phyloP scores from a whole-genome alignment of 2,888 invertebrate genomes.

The Clunio marinus region DNA sequence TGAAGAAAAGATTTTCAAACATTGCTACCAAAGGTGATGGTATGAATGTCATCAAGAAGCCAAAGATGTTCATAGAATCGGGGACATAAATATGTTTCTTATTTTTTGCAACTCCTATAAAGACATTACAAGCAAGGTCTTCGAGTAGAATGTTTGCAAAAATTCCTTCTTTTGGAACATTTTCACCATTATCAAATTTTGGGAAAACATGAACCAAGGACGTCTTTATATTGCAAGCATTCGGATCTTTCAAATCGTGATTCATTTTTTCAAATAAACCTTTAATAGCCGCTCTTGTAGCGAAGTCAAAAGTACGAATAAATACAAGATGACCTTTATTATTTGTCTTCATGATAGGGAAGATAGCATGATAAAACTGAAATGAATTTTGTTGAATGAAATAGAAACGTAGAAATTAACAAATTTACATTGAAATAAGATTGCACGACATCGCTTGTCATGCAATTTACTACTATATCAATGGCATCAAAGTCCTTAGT shows the following conservation, averaged over 20 bases:
- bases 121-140: neutral
- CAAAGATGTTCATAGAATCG: neutral
- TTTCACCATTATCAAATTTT: no score
- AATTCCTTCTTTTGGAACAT: no score
- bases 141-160: neutral
- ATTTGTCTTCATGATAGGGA: neutral
- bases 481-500: neutral
- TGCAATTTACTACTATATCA: neutral
- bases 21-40: no score
- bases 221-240: neutral
- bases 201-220: neutral
- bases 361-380: neutral
- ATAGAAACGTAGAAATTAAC: neutral
- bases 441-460: neutral
- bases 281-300: neutral
- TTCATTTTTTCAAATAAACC: neutral
- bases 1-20: no score
- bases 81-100: neutral
- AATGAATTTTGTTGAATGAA: neutral
- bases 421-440: neutral
- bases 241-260: neutral
- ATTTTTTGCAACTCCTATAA: neutral
- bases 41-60: neutral
- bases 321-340: neutral
- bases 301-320: neutral